phyloP scores from a whole-genome alignment of 2,113 vertebrate species.

The Thunnus maccoyii region DNA sequence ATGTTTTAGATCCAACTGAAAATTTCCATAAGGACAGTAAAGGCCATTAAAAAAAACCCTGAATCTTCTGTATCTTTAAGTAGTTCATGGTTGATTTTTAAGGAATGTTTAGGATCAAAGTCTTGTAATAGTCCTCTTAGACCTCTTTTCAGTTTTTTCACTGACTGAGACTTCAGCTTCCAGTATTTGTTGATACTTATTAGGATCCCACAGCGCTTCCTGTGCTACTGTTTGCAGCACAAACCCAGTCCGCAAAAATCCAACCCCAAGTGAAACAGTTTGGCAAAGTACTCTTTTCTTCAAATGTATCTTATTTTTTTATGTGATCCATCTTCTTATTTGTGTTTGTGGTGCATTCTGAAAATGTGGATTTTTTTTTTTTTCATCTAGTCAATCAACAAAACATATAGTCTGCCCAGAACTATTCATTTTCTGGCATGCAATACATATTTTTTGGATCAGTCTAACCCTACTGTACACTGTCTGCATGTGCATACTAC shows the following conservation, averaged over 20 bases:
- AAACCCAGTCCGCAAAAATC: slow-evolving; percentile 15
- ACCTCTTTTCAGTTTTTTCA: not conserved
- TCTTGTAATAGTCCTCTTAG: not conserved
- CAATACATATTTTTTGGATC: no score
- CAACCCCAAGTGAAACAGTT: slow-evolving; percentile 14
- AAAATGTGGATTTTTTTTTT: not conserved
- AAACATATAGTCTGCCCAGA: no score
- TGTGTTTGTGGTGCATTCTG: not conserved
- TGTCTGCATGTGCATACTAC: no score
- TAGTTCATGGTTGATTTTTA: not conserved
- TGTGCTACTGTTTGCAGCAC: slow-evolving; percentile 37
- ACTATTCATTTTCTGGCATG: no score
- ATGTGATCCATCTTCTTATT: not conserved
- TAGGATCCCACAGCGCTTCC: slow-evolving; percentile 32
- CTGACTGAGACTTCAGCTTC: slow-evolving; percentile 1
- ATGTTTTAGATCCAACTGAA: not conserved
- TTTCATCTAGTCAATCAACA: not conserved
- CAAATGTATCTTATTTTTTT: not conserved
- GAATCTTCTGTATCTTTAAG: not conserved
- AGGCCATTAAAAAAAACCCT: not conserved
- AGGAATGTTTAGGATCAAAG: not conserved
- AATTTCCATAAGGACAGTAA: not conserved
- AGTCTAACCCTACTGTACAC: no score
- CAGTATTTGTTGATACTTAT: slow-evolving; percentile 40
- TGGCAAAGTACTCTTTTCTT: not conserved